Evolutionary conservation across 1,140 invertebrate genomes (phyloP).

Genomic region (Drosophila miranda): DNA sequence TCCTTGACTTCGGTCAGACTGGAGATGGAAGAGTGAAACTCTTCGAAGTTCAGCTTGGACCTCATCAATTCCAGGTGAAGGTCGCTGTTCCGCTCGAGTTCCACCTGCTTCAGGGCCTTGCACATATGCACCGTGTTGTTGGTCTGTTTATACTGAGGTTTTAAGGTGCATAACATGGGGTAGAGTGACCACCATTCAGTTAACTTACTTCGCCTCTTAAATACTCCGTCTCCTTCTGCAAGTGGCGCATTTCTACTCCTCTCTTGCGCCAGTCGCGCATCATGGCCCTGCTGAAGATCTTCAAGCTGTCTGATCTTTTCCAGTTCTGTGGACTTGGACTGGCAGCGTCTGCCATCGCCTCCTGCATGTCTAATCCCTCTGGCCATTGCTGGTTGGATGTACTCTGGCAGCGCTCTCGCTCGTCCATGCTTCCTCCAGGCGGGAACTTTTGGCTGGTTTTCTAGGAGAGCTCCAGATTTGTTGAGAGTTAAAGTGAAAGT

Average conservation of each 20-base stretch:
- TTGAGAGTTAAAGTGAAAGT: conserved; percentile 4
- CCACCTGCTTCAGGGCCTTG: conserved; percentile 55
- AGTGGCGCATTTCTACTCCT: conserved; percentile 45
- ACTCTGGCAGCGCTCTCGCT: no score
- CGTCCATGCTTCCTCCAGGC: neutral
- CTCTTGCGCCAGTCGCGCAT: conserved; percentile 65
- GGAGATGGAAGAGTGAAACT: conserved; percentile 29
- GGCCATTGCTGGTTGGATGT: neutral
- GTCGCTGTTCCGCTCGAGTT: conserved; percentile 64
- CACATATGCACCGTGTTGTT: conserved; percentile 66
- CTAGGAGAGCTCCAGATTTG: no score
- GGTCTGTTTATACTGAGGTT: conserved; percentile 36
- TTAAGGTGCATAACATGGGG: neutral
- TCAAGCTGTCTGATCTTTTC: conserved; percentile 32
- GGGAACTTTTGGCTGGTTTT: no score
- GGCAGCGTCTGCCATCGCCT: no score
- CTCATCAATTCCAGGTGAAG: conserved; percentile 55
- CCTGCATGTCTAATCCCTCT: neutral
- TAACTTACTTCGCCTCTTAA: conserved; percentile 50
- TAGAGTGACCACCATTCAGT: neutral
- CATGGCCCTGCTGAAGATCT: conserved; percentile 59
- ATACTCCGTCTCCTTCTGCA: conserved; percentile 37
- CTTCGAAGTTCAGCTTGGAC: conserved; percentile 37
- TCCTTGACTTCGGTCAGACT: conserved; percentile 46
- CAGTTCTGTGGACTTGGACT: neutral